These are phyloP conservation scores for Brachionus rotundiformis DNA, from an alignment of 1,140 invertebrate species.

Conservation along the genomic window DNA sequence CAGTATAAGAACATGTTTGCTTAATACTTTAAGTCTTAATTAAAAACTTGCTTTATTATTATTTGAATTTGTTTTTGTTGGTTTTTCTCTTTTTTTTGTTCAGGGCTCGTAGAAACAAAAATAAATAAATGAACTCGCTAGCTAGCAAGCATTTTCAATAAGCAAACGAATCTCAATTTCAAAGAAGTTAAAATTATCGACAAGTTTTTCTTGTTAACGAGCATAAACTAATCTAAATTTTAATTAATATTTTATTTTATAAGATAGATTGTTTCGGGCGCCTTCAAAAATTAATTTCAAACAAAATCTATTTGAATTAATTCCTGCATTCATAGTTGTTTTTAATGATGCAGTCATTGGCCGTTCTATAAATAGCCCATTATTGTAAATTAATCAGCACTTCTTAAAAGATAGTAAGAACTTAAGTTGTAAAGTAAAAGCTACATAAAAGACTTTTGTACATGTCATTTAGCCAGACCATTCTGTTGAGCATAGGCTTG, in stretches of 20 bases:
- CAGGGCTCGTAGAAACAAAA: conserved; percentile 27
- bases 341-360: background rate
- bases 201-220: conserved; percentile 36
- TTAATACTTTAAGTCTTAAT: conserved; percentile 18
- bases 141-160: background rate
- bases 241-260: conserved; percentile 43
- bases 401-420: too few species aligned
- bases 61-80: conserved; percentile 4
- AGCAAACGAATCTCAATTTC: conserved; percentile 19
- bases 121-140: conserved; percentile 19
- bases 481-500: too few species aligned
- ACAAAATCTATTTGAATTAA: conserved; percentile 3
- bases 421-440: too few species aligned
- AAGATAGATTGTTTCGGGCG: conserved; percentile 23
- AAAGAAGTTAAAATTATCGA: conserved; percentile 30
- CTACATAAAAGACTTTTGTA: too few species aligned
- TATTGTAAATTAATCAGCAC: too few species aligned
- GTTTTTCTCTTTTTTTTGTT: conserved; percentile 5
- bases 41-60: conserved; percentile 36
- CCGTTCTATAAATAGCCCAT: background rate
- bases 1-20: conserved; percentile 9
- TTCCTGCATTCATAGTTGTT: background rate
- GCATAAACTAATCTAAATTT: conserved; percentile 31
- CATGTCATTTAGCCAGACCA: too few species aligned
- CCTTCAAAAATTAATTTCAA: conserved; percentile 20